A percentile compares a stretch with the other conserved stretches of the same genome.
Evolutionary conservation across 2,797 vertebrate genomes (phyloP).

Genomic region (Platalea minor): DNA sequence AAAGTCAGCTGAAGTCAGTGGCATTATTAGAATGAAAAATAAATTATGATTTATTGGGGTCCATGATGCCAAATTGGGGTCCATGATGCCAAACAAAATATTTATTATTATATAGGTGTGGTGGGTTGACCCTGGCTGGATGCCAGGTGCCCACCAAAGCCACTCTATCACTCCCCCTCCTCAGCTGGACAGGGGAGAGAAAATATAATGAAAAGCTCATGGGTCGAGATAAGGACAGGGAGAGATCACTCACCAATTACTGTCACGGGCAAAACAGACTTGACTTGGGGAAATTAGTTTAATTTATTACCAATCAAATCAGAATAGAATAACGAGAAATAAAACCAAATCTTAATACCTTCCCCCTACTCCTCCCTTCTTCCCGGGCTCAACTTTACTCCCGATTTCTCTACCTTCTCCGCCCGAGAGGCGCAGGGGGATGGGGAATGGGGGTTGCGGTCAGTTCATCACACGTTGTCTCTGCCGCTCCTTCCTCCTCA

Average conservation of each 20-base stretch:
- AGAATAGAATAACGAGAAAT: neutral
- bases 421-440: accelerated
- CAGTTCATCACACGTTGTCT: neutral
- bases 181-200: neutral
- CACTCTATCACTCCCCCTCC: neutral
- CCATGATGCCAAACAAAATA: neutral
- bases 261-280: neutral
- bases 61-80: neutral
- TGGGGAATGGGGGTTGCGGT: neutral
- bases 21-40: neutral
- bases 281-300: neutral
- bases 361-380: neutral
- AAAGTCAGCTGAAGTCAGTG: neutral
- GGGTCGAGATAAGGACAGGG: neutral
- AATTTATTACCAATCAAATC: neutral
- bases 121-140: neutral
- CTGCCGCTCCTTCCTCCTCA: neutral
- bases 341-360: neutral
- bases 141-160: neutral
- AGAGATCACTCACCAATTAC: neutral
- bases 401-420: neutral
- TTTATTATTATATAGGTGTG: neutral
- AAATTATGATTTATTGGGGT: neutral
- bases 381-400: neutral
- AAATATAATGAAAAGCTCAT: neutral